Evolutionary conservation across 35 echinoderm and acorn worm genomes (phyloP), one percentile per base, ranked within the genome.

Genomic region (Lytechinus variegatus): DNA sequence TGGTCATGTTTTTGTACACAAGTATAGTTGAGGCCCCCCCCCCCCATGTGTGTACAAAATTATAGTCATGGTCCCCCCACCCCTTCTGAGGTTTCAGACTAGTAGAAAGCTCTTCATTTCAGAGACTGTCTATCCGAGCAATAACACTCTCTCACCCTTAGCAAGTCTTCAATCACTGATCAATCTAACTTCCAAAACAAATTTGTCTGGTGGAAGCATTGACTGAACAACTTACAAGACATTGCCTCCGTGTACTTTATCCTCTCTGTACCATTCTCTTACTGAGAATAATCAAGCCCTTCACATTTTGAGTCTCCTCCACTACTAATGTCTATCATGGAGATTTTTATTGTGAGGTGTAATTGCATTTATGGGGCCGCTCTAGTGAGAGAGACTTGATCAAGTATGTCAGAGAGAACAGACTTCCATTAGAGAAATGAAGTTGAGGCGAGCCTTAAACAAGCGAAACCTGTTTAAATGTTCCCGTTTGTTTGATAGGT

Each of bases 291-390:
- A 79, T 79, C 66, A 19, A 79, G 66, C 66, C 66, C 66, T 79
- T 71, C n/a, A 24, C 66, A 79, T 79, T 79, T 79, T 5, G 6
- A 79, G 66, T 79, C 66, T 79, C 66, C 66, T 79, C 8, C 4
- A 16, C 66, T 19, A 24, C 66, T 79, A 79, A 79, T 79, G 66
- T 79, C 66, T 19, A 79, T 5, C 66, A 79, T 79, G 66, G 21
- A 79, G 66, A 79, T 79, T 79, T 79, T 79, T 79, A 79, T 79
- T 79, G 66, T 79, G 66, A 79, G 66, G 66, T 79, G 66, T 79
- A 79, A 79, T 79, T 79, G 66, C 66, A 79, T 79, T 79, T 79
- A 79, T 24, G 66, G 21, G 66, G 66, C 19, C 16, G 66, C 19
- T 79, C n/a, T 79, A 24, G n/a, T 79, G 66, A 79, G 66, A 5